Percentiles rank a stretch among this genome's conserved stretches.
phyloP scores from a whole-genome alignment of 2,113 vertebrate species.

The Mormyrus iriodes region DNA sequence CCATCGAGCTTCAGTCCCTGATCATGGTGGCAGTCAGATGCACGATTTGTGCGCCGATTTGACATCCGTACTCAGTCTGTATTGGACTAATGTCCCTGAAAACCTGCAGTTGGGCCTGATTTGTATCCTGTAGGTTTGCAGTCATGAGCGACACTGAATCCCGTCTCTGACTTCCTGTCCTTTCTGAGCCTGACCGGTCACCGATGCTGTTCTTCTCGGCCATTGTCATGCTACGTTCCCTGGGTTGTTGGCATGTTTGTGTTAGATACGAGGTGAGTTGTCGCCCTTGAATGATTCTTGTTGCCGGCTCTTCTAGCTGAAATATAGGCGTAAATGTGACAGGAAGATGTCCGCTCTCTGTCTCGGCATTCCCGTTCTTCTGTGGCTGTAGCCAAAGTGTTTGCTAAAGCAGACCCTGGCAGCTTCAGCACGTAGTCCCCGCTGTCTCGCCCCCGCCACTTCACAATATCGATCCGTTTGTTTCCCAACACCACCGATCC shows the following conservation, averaged over 20 bases:
- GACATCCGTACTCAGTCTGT: neutral
- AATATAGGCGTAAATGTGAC: neutral
- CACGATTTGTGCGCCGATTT: neutral
- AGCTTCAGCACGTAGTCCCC: neutral
- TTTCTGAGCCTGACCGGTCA: constrained; percentile 27
- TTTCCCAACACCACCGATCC: neutral
- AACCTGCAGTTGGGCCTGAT: neutral
- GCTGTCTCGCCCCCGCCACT: neutral
- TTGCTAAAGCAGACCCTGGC: neutral
- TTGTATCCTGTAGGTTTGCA: neutral
- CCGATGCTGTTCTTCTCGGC: constrained; percentile 33
- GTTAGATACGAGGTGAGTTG: neutral
- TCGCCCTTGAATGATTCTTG: neutral
- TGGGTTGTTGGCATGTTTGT: neutral
- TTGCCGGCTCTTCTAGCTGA: neutral
- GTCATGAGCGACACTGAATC: neutral
- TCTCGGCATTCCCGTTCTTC: neutral
- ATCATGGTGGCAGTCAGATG: neutral
- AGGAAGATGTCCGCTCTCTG: neutral
- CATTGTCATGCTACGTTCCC: neutral
- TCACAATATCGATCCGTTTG: neutral
- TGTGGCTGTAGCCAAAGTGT: neutral
- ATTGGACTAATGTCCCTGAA: neutral
- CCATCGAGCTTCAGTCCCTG: neutral
- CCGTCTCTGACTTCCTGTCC: neutral